Conservation (phyloP, 2,888 invertebrate genomes). For the Nematopogon swammerdamellus region DNA sequence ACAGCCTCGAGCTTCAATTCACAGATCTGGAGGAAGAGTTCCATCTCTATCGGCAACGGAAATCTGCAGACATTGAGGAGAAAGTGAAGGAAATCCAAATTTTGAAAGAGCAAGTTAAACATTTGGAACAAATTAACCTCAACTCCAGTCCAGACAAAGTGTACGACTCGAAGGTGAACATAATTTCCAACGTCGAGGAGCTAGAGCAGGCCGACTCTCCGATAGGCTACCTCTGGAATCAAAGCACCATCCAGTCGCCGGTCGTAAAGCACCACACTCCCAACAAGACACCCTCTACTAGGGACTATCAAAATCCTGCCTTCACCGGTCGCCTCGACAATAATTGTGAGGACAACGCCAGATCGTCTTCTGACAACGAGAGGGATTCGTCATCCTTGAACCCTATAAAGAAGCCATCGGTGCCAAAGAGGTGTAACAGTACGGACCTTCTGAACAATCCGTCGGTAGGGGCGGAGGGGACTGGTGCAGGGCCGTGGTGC, state of each 20-base stretch:
- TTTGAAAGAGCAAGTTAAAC: constrained; percentile 45
- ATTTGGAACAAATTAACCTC: constrained; percentile 20
- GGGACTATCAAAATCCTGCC: constrained; percentile 23
- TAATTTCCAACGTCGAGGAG: constrained; percentile 1
- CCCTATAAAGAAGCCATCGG: constrained; percentile 7
- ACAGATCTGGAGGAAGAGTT: constrained; percentile 69
- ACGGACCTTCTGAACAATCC: constrained; percentile 7
- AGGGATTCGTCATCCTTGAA: constrained; percentile 4
- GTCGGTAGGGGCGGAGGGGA: constrained; percentile 1
- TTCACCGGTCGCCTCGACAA: constrained; percentile 12
- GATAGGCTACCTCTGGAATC: constrained; percentile 41
- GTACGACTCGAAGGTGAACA: constrained; percentile 2
- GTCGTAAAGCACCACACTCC: constrained; percentile 5
- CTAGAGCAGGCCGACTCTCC: constrained; percentile 28
- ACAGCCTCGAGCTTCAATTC: constrained; percentile 64
- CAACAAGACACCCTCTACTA: constrained; percentile 12
- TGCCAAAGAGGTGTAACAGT: background rate
- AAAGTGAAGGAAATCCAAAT: constrained; percentile 54
- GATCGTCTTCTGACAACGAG: constrained; percentile 14
- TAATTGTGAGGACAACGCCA: constrained; percentile 19
- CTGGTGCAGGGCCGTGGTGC: background rate
- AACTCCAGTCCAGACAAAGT: background rate
- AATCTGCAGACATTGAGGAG: constrained; percentile 47
- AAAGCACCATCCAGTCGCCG: constrained; percentile 29
- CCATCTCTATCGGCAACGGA: constrained; percentile 52